Conservation (phyloP, 2,888 invertebrate genomes). For the Phaedon cochleariae region DNA sequence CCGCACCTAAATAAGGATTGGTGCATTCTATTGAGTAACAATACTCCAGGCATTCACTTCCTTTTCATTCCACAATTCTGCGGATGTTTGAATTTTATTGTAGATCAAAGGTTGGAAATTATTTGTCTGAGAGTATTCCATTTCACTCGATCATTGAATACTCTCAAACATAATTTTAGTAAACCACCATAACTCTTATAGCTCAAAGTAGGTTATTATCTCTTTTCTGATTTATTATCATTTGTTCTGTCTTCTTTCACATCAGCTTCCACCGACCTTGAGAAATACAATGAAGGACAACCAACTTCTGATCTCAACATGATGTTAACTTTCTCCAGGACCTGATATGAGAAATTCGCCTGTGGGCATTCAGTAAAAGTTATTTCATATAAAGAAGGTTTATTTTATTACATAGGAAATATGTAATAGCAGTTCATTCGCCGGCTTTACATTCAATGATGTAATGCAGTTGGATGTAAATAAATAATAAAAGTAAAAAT, state of each 20-base stretch:
- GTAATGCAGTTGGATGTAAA: no score
- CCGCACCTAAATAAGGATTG: neutral
- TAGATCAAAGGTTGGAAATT: neutral
- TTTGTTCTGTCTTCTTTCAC: neutral
- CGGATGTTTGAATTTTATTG: neutral
- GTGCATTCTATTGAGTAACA: neutral
- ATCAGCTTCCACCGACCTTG: neutral
- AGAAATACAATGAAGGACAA: neutral
- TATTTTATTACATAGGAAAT: neutral
- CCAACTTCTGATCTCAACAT: neutral
- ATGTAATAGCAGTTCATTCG: neutral
- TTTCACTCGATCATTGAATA: neutral
- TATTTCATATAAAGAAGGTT: neutral
- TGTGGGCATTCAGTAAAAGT: neutral
- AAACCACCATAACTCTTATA: no score
- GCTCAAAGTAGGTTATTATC: neutral
- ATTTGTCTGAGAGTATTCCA: neutral
- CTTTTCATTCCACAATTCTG: neutral
- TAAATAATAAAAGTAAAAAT: no score
- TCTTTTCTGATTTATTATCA: neutral
- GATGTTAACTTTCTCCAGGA: neutral
- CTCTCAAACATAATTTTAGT: no score
- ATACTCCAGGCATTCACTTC: neutral
- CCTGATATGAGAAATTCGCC: neutral
- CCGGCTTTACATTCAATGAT: no score